These are phyloP conservation scores for Drosophila kurseongensis DNA, from an alignment of 1,140 invertebrate genomes.

Conservation along the genomic window DNA sequence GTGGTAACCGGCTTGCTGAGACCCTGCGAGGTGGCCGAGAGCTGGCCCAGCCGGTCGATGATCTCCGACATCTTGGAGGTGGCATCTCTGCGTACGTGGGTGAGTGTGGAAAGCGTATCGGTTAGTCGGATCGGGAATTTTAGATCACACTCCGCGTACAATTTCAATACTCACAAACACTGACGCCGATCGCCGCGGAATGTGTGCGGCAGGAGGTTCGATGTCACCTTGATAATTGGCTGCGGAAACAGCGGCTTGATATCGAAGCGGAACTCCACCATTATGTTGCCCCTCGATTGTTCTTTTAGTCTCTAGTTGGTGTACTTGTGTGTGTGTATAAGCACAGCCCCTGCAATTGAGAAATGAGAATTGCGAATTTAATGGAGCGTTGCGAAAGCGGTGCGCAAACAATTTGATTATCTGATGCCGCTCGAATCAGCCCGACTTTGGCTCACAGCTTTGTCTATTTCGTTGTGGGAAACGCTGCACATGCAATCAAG, in stretches of 20 bases:
- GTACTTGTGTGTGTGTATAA: neutral
- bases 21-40: constrained; percentile 91
- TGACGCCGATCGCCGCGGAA: constrained; percentile 87
- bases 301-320: neutral
- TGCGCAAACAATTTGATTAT: constrained; percentile 69
- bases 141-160: constrained; percentile 55
- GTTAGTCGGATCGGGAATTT: constrained; percentile 36
- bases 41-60: constrained; percentile 89
- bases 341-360: constrained; percentile 40
- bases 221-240: constrained; percentile 87
- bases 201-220: constrained; percentile 87
- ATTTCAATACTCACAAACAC: constrained; percentile 86
- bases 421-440: constrained; percentile 25
- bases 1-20: constrained; percentile 90
- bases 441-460: constrained; percentile 17
- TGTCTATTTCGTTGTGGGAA: constrained; percentile 60
- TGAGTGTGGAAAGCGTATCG: constrained; percentile 70
- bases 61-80: constrained; percentile 88
- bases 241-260: constrained; percentile 86
- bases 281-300: constrained; percentile 39
- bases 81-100: constrained; percentile 85
- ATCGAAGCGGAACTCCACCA: constrained; percentile 88
- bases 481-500: constrained; percentile 65
- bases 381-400: constrained; percentile 73
- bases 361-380: constrained; percentile 66